Conservation (phyloP, 30 jellyfish, hydroid and myxozoan genomes). For the Aurelia sp. region DNA sequence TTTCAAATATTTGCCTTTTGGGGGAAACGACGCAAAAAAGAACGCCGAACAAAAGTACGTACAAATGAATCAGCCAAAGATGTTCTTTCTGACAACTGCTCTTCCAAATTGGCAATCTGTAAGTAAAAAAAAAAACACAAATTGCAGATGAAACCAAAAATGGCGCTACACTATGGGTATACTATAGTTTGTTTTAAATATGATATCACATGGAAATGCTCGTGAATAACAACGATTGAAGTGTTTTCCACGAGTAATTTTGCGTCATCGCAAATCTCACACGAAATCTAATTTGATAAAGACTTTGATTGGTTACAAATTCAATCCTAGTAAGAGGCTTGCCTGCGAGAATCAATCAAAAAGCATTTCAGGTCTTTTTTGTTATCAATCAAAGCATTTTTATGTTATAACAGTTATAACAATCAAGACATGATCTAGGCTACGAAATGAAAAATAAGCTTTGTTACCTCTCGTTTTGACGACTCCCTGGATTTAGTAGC, state of each 20-base stretch:
- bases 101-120: constrained; percentile 70
- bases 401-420: not conserved
- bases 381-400: no score
- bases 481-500: constrained; percentile 68
- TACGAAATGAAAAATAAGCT: not conserved
- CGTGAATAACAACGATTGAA: no score
- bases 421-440: not conserved
- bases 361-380: no score
- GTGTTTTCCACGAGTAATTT: no score
- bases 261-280: no score
- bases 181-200: no score
- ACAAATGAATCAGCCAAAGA: constrained; percentile 60
- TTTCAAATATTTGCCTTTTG: no score
- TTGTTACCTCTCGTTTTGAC: constrained; percentile 78
- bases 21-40: not conserved
- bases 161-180: not conserved
- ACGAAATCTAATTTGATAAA: no score
- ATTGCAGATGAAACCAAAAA: not conserved
- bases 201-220: no score
- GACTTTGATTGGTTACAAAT: not conserved
- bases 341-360: no score
- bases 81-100: constrained; percentile 54
- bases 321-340: no score
- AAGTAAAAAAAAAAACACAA: not conserved
- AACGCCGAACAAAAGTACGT: not conserved